Base-by-base conservation (phyloP, 2,888 invertebrate species). In the Cinara cedri region DNA sequence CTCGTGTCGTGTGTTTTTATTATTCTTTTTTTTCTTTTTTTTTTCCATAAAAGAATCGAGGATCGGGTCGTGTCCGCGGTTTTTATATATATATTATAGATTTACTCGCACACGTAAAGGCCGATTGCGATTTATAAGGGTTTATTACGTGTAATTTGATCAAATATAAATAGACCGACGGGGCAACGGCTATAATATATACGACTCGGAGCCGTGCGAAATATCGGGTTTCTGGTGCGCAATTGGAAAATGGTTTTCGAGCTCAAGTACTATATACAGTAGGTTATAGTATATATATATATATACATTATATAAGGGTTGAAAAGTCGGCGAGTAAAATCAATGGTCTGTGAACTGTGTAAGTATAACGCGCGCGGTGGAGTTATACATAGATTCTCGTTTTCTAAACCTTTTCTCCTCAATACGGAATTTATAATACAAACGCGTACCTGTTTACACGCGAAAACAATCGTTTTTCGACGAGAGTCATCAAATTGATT, bases 191-290 rank as follows among this genome's bases (percentile, higher is more conserved):
- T 21, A 49, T 66, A 24, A 21, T 57, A 57, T 24, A 3, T 24
- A 24, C 54, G 66, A 51, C 24, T 42, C 44, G 24, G 6, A 34
- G 34, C 34, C 34, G 34, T 34, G 16, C n/a, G 42, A 21, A 21
- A 14, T 71, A 26, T 60, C 72, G 72, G 9, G 11, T 72, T 57
- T 72, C 71, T n/a, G 46, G 8, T 16, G 44, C 71, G 44, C 71
- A 21, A 72, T 72, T 57, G 71, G 71, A 57, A 34, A 57, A 72
- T 21, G 72, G 44, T 72, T 72, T 60, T 60, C 46, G 54, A 70
- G 54, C 14, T 70, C 54, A 3, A 13, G 51, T 51, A 34, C 34
- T 34, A 34, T n/a, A 6, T 34, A 34, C 34, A 34, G 34, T 34
- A 34, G 34, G 34, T 34, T 34, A 34, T 34, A 34, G 11, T 55